Evolutionary conservation across 2,888 invertebrate genomes (phyloP).

Genomic region (Hypomecis punctinalis): DNA sequence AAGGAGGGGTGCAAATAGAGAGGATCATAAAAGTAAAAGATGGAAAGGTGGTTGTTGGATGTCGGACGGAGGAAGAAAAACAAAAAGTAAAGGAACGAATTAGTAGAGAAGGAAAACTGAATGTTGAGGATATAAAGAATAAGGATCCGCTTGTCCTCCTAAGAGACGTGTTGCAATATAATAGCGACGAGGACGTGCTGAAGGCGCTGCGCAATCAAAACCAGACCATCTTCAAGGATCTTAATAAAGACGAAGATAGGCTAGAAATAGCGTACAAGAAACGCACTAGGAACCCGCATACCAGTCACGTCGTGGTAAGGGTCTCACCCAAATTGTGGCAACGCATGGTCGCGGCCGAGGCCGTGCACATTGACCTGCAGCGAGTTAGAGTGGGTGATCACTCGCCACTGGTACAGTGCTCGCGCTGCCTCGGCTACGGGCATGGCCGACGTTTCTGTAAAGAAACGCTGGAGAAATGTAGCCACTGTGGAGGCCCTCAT

Average conservation of each 20-base stretch:
- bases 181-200: too few species aligned
- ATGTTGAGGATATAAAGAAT: too few species aligned
- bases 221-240: not conserved
- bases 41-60: slow-evolving; percentile 13
- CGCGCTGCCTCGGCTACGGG: slow-evolving; percentile 9
- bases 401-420: slow-evolving; percentile 33
- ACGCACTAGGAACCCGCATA: slow-evolving; percentile 7
- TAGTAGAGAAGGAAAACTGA: too few species aligned
- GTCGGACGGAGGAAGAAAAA: not conserved
- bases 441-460: not conserved
- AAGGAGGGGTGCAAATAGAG: not conserved
- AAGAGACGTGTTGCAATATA: too few species aligned
- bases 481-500: too few species aligned
- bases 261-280: too few species aligned
- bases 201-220: not conserved
- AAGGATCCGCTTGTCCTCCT: too few species aligned
- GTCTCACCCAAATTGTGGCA: slow-evolving; percentile 28
- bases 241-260: not conserved
- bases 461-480: too few species aligned
- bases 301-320: slow-evolving; percentile 10
- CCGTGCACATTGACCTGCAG: slow-evolving; percentile 37
- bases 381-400: slow-evolving; percentile 31
- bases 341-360: slow-evolving; percentile 17
- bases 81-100: too few species aligned
- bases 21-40: slow-evolving; percentile 18